A percentile compares a stretch with the other conserved stretches of the same genome.
Evolutionary conservation across 2,113 vertebrate genomes (phyloP).

Genomic region (Turnix velox): DNA sequence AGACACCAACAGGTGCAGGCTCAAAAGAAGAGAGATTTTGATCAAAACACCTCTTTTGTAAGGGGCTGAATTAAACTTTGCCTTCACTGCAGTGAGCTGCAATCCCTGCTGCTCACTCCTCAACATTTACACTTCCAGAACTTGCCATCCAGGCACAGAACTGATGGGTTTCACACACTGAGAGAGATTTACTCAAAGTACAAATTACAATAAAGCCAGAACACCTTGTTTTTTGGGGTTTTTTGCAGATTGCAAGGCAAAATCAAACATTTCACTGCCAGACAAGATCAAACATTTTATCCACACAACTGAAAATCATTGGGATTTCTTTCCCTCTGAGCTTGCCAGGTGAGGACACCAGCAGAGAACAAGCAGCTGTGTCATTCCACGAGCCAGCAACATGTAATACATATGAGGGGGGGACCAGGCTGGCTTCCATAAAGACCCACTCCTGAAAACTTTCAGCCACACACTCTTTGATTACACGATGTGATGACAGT

Average conservation of each 20-base stretch:
- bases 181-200: background rate
- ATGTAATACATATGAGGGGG: fast-evolving
- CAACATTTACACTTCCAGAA: background rate
- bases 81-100: background rate
- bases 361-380: background rate
- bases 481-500: background rate
- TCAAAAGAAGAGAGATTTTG: background rate
- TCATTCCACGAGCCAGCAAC: background rate
- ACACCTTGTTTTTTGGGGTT: too few species aligned
- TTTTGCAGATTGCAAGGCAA: background rate
- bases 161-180: too few species aligned
- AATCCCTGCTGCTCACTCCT: background rate
- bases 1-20: background rate
- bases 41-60: background rate
- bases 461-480: background rate
- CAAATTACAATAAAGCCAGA: background rate
- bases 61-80: background rate
- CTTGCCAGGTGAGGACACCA: background rate
- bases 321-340: background rate
- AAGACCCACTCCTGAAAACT: background rate
- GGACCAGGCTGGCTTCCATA: background rate
- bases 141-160: background rate
- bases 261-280: background rate
- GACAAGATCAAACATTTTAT: background rate
- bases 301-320: fast-evolving